A percentile compares a stretch with the other conserved stretches of the same genome.
Evolutionary conservation across 2,113 vertebrate species (phyloP).

Genomic region (Rhinoderma darwinii): DNA sequence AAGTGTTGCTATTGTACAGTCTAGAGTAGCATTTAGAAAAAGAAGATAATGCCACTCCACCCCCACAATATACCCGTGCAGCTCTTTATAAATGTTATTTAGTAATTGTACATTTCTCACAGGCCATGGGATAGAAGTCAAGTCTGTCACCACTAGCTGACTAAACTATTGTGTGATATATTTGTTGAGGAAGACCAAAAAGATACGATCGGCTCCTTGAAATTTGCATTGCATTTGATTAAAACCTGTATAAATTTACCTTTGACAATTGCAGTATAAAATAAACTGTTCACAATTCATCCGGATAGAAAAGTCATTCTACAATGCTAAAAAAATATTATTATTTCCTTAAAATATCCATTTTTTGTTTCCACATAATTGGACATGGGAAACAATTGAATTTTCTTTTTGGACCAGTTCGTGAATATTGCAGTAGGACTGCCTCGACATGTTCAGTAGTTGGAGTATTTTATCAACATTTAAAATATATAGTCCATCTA

Average conservation of each 20-base stretch:
- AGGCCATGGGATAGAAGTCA: conserved; percentile 9
- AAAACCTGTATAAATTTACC: neutral
- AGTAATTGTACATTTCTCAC: conserved; percentile 28
- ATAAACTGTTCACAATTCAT: neutral
- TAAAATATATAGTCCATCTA: no score
- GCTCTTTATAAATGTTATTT: conserved; percentile 39
- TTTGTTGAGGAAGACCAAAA: neutral
- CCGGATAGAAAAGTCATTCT: neutral
- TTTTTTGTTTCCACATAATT: neutral
- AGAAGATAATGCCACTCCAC: conserved; percentile 21
- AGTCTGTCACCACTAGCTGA: neutral
- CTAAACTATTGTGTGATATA: neutral
- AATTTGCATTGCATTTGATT: neutral
- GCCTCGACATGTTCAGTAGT: no score
- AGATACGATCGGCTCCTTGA: neutral
- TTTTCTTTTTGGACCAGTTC: neutral
- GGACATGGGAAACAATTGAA: neutral
- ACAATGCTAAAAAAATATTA: neutral
- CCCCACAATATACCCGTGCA: conserved; percentile 14
- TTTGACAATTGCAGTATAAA: neutral
- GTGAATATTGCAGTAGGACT: neutral
- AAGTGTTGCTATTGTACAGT: conserved; percentile 44
- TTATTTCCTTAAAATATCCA: no score
- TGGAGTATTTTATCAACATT: no score
- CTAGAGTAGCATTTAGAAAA: conserved; percentile 21